Percentiles rank a stretch among this genome's conserved stretches.
Conservation (phyloP, 2,888 invertebrate genomes). For the Acleris literana region DNA sequence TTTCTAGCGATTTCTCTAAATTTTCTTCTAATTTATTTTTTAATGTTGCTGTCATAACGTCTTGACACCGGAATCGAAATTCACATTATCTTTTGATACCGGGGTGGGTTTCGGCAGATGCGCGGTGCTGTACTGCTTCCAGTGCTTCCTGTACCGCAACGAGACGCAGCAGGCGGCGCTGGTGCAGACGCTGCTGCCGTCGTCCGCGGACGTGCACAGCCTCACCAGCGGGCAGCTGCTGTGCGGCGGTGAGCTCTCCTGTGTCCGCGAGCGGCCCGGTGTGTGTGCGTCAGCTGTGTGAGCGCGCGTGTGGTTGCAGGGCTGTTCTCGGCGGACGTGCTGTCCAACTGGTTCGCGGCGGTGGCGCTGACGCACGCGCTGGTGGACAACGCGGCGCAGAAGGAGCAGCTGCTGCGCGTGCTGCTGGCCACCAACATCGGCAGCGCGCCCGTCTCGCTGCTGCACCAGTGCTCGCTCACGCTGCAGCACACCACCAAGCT, state of each 20-base stretch:
- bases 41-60: too few species aligned
- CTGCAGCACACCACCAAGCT: slow-evolving; percentile 92
- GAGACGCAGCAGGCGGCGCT: slow-evolving; percentile 93
- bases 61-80: too few species aligned
- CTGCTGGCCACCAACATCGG: slow-evolving; percentile 93
- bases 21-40: too few species aligned
- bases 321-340: slow-evolving; percentile 90
- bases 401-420: slow-evolving; percentile 95
- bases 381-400: slow-evolving; percentile 92
- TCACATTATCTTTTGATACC: too few species aligned
- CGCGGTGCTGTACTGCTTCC: slow-evolving; percentile 98
- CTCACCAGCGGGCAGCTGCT: slow-evolving; percentile 94
- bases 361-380: slow-evolving; percentile 95
- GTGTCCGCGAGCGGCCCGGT: slow-evolving; percentile 79
- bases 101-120: slow-evolving; percentile 79
- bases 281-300: not conserved
- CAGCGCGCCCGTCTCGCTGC: slow-evolving; percentile 92
- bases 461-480: slow-evolving; percentile 94
- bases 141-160: slow-evolving; percentile 97
- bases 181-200: slow-evolving; percentile 95
- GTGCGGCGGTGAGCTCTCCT: slow-evolving; percentile 87
- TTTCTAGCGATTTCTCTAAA: too few species aligned
- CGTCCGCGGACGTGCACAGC: slow-evolving; percentile 88
- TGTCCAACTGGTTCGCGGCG: slow-evolving; percentile 98
- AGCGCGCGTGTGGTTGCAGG: slow-evolving; percentile 73